These are phyloP conservation scores for Reinhardtius hippoglossoides DNA, from an alignment of 2,113 vertebrate genomes.

Conservation along the genomic window DNA sequence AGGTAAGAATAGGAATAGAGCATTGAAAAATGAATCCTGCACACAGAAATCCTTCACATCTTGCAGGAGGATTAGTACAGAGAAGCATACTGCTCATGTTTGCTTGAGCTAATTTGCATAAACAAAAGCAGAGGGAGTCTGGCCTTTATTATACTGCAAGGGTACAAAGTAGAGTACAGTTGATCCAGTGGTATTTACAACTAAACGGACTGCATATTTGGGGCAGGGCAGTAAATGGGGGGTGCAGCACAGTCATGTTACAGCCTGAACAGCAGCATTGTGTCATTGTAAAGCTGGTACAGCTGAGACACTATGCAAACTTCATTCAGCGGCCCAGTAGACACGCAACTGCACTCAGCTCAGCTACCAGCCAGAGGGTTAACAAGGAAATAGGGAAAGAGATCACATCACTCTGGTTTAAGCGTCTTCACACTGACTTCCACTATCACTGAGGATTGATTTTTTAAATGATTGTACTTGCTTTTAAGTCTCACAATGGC, in stretches of 20 bases:
- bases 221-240: conserved; percentile 49
- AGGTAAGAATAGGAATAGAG: no score
- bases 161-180: neutral
- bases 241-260: conserved; percentile 64
- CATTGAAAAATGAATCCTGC: neutral
- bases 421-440: no score
- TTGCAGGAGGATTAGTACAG: neutral
- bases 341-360: neutral
- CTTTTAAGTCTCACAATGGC: no score
- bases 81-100: neutral
- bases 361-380: neutral
- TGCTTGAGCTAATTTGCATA: neutral
- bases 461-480: no score
- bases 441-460: no score
- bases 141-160: neutral
- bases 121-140: neutral
- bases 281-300: conserved; percentile 46
- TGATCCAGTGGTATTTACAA: conserved; percentile 22
- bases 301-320: conserved; percentile 22
- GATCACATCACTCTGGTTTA: no score
- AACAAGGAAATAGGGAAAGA: no score
- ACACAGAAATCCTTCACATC: neutral
- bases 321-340: conserved; percentile 21
- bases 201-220: conserved; percentile 62
- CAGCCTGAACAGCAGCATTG: conserved; percentile 51